These are phyloP conservation scores for Cygnus buccinator DNA, from an alignment of 2,113 vertebrate species.

Conservation along the genomic window DNA sequence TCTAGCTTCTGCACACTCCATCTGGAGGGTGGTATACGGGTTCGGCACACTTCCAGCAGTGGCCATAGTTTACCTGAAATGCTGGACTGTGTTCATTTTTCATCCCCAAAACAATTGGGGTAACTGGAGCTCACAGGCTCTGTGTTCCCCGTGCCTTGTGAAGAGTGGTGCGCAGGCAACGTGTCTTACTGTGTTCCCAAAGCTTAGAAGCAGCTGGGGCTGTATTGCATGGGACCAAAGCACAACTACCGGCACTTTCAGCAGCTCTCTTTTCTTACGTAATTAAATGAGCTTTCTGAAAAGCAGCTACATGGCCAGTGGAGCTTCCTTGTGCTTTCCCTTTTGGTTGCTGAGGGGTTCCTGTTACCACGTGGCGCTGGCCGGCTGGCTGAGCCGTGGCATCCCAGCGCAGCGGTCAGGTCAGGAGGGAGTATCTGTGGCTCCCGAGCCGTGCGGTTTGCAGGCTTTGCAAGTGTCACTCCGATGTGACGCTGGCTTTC, in stretches of 20 bases:
- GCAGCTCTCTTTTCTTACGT: not conserved
- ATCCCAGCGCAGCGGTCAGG: fast-evolving
- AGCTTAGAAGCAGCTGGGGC: not conserved
- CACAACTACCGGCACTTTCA: not conserved
- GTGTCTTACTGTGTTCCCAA: not conserved
- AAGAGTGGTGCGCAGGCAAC: not conserved
- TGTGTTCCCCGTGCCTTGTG: not conserved
- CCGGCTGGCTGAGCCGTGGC: not conserved
- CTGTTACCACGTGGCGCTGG: not conserved
- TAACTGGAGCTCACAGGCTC: not conserved
- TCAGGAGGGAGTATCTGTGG: fast-evolving
- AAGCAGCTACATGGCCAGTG: not conserved
- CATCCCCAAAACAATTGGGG: not conserved
- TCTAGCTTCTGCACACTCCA: not conserved
- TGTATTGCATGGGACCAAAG: not conserved
- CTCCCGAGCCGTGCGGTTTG: not conserved
- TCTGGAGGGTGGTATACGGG: not conserved
- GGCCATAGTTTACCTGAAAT: not conserved
- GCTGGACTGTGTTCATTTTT: not conserved
- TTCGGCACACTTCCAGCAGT: not conserved
- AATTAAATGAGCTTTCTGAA: not conserved
- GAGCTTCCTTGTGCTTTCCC: not conserved
- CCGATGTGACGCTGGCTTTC: not conserved
- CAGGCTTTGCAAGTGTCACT: not conserved
- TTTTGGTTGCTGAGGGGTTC: not conserved